These are phyloP conservation scores for Poeciliopsis retropinna DNA, from an alignment of 2,113 vertebrate genomes.

Conservation along the genomic window DNA sequence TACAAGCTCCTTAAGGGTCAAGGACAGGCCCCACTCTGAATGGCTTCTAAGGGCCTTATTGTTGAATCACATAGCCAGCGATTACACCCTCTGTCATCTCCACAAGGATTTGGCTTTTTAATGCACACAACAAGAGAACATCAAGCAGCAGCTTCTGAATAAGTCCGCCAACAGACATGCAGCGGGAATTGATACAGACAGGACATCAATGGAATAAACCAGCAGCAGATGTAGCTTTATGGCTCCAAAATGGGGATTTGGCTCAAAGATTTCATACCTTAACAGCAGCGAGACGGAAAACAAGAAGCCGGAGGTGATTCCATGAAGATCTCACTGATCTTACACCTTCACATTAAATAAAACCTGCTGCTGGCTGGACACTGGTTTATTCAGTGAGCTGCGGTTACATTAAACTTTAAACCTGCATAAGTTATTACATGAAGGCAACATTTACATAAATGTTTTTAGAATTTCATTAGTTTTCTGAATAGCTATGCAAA, in stretches of 20 bases:
- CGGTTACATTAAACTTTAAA: background rate
- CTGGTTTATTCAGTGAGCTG: background rate
- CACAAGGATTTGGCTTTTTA: conserved; percentile 74
- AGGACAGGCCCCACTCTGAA: conserved; percentile 82
- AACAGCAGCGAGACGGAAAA: conserved; percentile 37
- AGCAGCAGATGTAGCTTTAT: conserved; percentile 63
- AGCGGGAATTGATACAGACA: conserved; percentile 77
- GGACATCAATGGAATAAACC: conserved; percentile 63
- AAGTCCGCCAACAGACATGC: conserved; percentile 72
- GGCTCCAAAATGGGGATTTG: conserved; percentile 54
- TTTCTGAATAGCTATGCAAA: background rate
- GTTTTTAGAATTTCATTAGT: background rate
- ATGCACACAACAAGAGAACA: conserved; percentile 62
- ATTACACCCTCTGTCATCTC: conserved; percentile 87
- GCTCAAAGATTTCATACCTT: conserved; percentile 61
- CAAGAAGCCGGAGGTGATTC: conserved; percentile 15
- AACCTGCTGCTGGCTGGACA: background rate
- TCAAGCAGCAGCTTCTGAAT: conserved; percentile 65
- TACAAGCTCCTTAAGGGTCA: conserved; percentile 88
- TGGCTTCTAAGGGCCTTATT: conserved; percentile 81
- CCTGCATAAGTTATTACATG: background rate
- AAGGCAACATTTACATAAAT: background rate
- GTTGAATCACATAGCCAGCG: conserved; percentile 82
- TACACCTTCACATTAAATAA: background rate
- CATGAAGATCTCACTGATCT: conserved; percentile 1